These are phyloP conservation scores for Agrotis exclamationis DNA, from an alignment of 2,888 invertebrate genomes.

Conservation along the genomic window DNA sequence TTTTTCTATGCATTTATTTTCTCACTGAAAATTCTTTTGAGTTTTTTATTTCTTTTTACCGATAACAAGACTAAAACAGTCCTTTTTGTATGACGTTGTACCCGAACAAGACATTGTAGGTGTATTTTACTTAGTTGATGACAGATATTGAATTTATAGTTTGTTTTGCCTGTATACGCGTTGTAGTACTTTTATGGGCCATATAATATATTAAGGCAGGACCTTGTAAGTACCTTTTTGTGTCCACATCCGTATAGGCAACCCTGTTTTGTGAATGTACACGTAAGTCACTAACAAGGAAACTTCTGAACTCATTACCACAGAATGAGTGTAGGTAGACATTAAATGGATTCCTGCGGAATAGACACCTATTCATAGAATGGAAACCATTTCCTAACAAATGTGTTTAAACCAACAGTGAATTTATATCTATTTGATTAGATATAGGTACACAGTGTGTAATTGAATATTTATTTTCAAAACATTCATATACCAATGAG, in stretches of 20 bases:
- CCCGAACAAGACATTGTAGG: conserved; percentile 61
- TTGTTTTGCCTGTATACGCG: conserved; percentile 59
- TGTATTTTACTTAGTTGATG: conserved; percentile 62
- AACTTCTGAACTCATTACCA: conserved; percentile 58
- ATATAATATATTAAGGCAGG: conserved; percentile 47
- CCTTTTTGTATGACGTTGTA: conserved; percentile 49
- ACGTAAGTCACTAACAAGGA: conserved; percentile 44
- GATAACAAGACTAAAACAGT: conserved; percentile 64
- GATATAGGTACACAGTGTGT: conserved; percentile 18
- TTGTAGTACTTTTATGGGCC: conserved; percentile 28
- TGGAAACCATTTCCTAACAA: conserved; percentile 9
- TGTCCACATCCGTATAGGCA: conserved; percentile 44
- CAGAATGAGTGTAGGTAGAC: conserved; percentile 24
- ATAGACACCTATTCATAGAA: conserved; percentile 5
- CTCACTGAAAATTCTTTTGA: conserved; percentile 82
- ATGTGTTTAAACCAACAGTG: conserved; percentile 25
- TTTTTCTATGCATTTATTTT: conserved; percentile 89
- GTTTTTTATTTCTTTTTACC: conserved; percentile 71
- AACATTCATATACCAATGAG: conserved; percentile 37
- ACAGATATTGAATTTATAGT: conserved; percentile 66
- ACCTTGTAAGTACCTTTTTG: conserved; percentile 54
- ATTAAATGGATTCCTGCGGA: conserved; percentile 36
- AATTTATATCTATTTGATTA: conserved; percentile 32
- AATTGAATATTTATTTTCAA: conserved; percentile 46
- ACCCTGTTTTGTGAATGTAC: conserved; percentile 39